These are phyloP conservation scores for Eupelmus urozonus DNA, from an alignment of 2,888 invertebrate species.

Conservation along the genomic window DNA sequence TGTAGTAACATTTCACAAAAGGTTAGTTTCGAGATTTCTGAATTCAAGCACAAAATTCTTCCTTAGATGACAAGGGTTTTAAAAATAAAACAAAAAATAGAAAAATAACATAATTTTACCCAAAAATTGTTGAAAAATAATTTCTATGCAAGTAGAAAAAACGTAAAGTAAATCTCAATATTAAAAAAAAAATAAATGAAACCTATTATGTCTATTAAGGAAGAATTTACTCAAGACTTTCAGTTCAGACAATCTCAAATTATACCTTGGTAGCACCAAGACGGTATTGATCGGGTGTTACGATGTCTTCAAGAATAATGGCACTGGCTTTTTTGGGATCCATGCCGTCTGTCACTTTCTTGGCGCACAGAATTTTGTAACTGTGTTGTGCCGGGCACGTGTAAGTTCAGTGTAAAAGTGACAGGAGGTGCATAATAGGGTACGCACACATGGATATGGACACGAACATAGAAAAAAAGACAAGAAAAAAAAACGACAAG, in stretches of 20 bases:
- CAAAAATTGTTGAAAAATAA: background rate
- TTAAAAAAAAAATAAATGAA: too few relatives aligned
- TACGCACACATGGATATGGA: slow-evolving; percentile 56
- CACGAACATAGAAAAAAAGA: slow-evolving; percentile 60
- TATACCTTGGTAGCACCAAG: slow-evolving; percentile 97
- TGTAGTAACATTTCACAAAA: background rate
- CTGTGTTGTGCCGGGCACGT: slow-evolving; percentile 82
- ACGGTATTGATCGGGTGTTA: slow-evolving; percentile 96
- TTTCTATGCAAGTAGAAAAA: background rate
- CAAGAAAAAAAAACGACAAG: slow-evolving; percentile 64
- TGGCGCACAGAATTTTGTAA: slow-evolving; percentile 99
- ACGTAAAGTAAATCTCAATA: background rate
- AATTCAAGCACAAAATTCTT: slow-evolving; percentile 11
- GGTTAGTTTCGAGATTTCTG: slow-evolving; percentile 10
- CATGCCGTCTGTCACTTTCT: slow-evolving; percentile 86
- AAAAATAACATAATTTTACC: background rate
- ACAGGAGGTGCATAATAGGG: slow-evolving; percentile 37
- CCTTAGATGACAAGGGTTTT: background rate
- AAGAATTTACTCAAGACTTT: too few relatives aligned
- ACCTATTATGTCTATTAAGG: too few relatives aligned
- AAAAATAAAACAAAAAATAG: background rate
- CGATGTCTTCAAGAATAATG: slow-evolving; percentile 89
- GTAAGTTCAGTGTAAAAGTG: slow-evolving; percentile 30
- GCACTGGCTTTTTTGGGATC: slow-evolving; percentile 88
- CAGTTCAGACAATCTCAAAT: too few relatives aligned